Evolutionary conservation across 2,888 invertebrate genomes (phyloP).

Genomic region (Agrilus biguttatus): DNA sequence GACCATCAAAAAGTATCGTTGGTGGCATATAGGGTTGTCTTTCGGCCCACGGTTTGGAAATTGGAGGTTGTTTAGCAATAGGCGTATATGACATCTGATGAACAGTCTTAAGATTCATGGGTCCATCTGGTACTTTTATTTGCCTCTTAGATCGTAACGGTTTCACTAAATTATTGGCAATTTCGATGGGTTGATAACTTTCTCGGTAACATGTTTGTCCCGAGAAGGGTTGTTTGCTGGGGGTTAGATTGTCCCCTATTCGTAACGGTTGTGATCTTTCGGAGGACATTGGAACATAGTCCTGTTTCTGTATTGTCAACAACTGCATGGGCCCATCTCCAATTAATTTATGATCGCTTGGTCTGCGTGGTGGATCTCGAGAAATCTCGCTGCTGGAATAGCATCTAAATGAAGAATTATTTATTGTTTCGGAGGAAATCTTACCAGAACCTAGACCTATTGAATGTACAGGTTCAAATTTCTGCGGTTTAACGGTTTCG

Average conservation of each 20-base stretch:
- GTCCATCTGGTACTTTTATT: conserved; percentile 1
- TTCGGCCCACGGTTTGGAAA: conserved; percentile 4
- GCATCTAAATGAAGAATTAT: conserved; percentile 32
- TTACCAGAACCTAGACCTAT: conserved; percentile 15
- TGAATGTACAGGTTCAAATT: conserved; percentile 16
- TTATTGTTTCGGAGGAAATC: conserved; percentile 26
- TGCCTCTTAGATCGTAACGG: conserved; percentile 1
- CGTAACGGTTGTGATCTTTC: conserved; percentile 27
- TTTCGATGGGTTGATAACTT: conserved; percentile 5
- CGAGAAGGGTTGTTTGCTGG: conserved; percentile 12
- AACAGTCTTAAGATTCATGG: conserved; percentile 23
- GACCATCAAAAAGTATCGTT: conserved; percentile 28
- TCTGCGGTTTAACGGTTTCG: conserved; percentile 13
- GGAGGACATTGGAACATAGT: conserved; percentile 42
- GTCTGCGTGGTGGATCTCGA: conserved; percentile 33
- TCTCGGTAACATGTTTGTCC: conserved; percentile 27
- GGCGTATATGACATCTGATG: conserved; percentile 44
- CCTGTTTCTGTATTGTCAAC: conserved; percentile 50
- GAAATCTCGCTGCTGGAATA: conserved; percentile 24
- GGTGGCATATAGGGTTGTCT: background rate
- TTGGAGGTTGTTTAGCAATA: background rate
- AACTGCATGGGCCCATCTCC: conserved; percentile 45
- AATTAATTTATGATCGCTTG: conserved; percentile 38
- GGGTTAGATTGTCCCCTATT: too few relatives aligned
- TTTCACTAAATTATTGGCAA: background rate